Base-by-base conservation (phyloP, 2,113 vertebrate genomes). In the Oceanodroma tethys region DNA sequence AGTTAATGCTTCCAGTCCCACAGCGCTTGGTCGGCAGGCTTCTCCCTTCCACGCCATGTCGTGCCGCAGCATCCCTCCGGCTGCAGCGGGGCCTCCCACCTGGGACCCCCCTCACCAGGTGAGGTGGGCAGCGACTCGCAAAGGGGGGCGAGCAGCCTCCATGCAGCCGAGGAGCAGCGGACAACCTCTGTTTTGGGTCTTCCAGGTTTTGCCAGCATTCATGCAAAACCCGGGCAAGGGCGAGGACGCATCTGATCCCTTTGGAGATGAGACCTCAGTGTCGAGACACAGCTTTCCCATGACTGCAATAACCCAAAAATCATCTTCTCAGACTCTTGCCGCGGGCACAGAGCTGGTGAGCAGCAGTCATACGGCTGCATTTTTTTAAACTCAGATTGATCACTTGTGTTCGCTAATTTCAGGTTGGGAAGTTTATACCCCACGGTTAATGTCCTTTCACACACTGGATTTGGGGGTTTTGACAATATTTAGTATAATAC, bases 331-430 rank as follows among this genome's bases (percentile, higher is more conserved):
- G 67, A 78, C 52, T 42, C 45, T 9, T n/a, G 48, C 66, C 5
- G 0, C 0, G 1, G 66, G 72, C 88, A 67, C 1, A 0, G 84
- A 88, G 40, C 71, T 48, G 19, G 56, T 2, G 0, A 85, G 70
- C 50, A 20, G n/a, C 27, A 47, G 19, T 42, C 56, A 34, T 11
- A 74, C 0, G 0, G 43, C 19, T 82, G 32, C 21, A 3, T 13
- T 52, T 59, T 87, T 78, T 63, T 16, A 58, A 62, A 32, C 53
- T 48, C 34, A 38, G 27, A 38, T 18, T 70, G 43, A 74, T 65
- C 36, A n/a, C 38, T 43, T 2, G 1, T 30, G 43, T 65, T 76
- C 70, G 43, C 16, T 45, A 16, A 76, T 55, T 53, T 53, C 62
- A 75, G 29, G 55, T 25, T 48, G 38, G n/a, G 27, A 86, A 75